Conservation (phyloP, 1,140 invertebrate species). For the Cepaea nemoralis region DNA sequence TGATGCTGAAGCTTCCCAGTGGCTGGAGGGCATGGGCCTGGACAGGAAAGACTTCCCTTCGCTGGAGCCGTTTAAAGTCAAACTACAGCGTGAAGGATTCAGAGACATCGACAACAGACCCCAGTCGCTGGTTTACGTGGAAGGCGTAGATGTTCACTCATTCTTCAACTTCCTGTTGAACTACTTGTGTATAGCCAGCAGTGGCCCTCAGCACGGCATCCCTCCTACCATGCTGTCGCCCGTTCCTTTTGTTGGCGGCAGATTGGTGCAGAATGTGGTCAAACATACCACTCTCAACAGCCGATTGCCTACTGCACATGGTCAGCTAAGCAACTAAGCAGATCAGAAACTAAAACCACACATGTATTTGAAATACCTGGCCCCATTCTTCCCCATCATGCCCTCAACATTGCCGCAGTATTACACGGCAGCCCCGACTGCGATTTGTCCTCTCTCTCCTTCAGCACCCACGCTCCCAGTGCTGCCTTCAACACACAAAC, state of each 20-base stretch:
- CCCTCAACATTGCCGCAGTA: slow-evolving; percentile 36
- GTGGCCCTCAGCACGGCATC: slow-evolving; percentile 86
- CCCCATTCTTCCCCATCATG: slow-evolving; percentile 41
- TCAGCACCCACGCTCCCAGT: slow-evolving; percentile 37
- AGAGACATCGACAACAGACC: slow-evolving; percentile 73
- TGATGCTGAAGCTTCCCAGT: slow-evolving; percentile 61
- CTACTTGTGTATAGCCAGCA: slow-evolving; percentile 81
- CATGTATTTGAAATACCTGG: slow-evolving; percentile 44
- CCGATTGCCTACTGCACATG: neutral
- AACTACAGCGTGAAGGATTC: slow-evolving; percentile 68
- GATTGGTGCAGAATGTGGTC: slow-evolving; percentile 81
- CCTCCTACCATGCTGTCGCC: slow-evolving; percentile 92
- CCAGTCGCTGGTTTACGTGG: slow-evolving; percentile 84
- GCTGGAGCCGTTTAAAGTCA: slow-evolving; percentile 81
- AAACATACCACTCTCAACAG: neutral
- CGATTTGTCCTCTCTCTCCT: neutral
- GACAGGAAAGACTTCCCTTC: slow-evolving; percentile 80
- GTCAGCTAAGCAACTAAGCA: neutral
- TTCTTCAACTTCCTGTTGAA: slow-evolving; percentile 93
- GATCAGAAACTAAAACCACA: neutral
- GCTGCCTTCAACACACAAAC: slow-evolving; percentile 39
- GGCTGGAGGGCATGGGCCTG: slow-evolving; percentile 67
- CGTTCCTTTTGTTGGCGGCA: slow-evolving; percentile 88
- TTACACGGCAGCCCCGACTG: neutral
- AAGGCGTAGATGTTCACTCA: slow-evolving; percentile 83